Conservation (phyloP, 2,113 vertebrate genomes). For the Pseudorasbora parva region DNA sequence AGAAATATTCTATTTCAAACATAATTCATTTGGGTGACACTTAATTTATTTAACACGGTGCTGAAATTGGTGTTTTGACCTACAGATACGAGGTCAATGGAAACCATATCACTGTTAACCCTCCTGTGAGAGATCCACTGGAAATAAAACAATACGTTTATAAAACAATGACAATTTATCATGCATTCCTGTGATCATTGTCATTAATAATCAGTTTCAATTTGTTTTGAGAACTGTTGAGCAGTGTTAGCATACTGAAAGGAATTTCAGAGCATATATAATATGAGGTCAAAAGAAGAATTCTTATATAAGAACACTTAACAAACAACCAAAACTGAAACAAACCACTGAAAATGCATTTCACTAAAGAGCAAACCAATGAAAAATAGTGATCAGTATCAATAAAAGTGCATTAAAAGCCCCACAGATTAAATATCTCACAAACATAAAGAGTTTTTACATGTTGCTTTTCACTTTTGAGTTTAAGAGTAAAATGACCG, state of each 20-base stretch:
- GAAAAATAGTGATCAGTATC: conserved; percentile 14
- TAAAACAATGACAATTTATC: not conserved
- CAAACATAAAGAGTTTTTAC: conserved; percentile 39
- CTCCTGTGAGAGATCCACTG: not conserved
- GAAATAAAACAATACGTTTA: not conserved
- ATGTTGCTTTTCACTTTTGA: conserved; percentile 35
- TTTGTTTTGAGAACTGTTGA: not conserved
- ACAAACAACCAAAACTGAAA: conserved; percentile 7
- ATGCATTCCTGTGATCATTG: not conserved
- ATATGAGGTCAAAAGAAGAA: not conserved
- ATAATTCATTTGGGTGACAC: conserved; percentile 25
- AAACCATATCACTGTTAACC: not conserved
- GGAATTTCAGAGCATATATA: conserved; percentile 16
- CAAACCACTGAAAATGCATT: conserved; percentile 18
- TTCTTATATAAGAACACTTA: conserved; percentile 12
- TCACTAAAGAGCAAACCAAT: not conserved
- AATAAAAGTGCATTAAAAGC: conserved; percentile 70
- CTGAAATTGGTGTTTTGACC: conserved; percentile 6
- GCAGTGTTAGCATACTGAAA: conserved; percentile 21
- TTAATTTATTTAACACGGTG: not conserved
- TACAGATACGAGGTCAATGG: not conserved
- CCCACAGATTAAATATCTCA: conserved; percentile 68
- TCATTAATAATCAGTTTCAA: not conserved
- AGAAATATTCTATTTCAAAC: not conserved
- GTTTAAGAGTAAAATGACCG: conserved; percentile 33